Base-by-base conservation (phyloP, 1,140 invertebrate species). In the Solenopsis fugax region DNA sequence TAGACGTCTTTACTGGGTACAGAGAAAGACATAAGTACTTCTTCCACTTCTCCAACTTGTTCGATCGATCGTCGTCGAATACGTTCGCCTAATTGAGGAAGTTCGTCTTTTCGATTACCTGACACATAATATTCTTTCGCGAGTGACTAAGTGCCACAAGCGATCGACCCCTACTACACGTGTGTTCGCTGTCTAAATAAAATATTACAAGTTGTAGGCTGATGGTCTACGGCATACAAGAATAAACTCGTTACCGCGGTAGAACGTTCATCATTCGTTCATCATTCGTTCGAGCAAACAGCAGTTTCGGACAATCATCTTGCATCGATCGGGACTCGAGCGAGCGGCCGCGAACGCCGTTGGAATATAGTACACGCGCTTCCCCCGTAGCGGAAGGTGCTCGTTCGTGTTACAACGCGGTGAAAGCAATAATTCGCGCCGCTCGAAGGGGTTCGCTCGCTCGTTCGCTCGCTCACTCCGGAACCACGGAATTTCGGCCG, bases 401-500 rank as follows among this genome's bases (percentile, higher is more conserved):
- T 73, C 56, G 56, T 82, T 82, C 65, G 41, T 45, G 67, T 72
- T 82, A 52, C 48, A 48, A 60, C 37, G 24, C 80, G 41, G 67
- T 82, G 80, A 82, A 73, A 73, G 80, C 80, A 82, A 82, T 18
- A 82, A 82, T 82, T 73, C 52, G 52, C 54, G 52, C 37, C 37
- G 54, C 54, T 58, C 54, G 34, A 7, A 56, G 5, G 72, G 54
- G n/a, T 10, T 64, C 41, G 75, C 29, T 65, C 62, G 77, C 48
- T 48, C 48, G n/a, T n/a, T n/a, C n/a, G n/a, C 18, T 64, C 41
- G 75, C 29, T 65, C 62, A 64, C 48, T 48, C 48, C 56, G 87
- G 50, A 82, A 56, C 56, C 56, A 24, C 13, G 16, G 72, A 89
- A 78, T 87, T 89, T 89, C 86, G 80, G 77, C 58, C 64, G 88